Conservation (phyloP, 2,113 vertebrate genomes). For the Malurus cyaneus region DNA sequence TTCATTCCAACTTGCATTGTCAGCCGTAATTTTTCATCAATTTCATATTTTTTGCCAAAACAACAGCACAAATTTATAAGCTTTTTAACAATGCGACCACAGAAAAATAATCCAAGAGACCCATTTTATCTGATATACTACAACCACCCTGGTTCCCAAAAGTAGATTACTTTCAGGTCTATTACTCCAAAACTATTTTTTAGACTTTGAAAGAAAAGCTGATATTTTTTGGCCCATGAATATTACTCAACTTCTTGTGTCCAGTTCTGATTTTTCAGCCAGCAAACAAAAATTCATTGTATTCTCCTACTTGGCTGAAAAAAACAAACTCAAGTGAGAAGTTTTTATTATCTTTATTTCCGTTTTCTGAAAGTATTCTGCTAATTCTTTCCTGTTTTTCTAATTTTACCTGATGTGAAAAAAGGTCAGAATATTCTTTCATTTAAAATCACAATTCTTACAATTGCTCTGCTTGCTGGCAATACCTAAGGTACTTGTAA, state of each 20-base stretch:
- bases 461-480: background rate
- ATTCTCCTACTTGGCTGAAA: background rate
- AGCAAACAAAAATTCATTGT: background rate
- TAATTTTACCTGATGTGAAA: background rate
- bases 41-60: constrained; percentile 23
- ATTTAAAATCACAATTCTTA: background rate
- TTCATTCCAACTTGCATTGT: constrained; percentile 8
- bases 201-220: background rate
- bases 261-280: background rate
- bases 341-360: background rate
- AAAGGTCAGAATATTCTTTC: background rate
- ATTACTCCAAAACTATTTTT: background rate
- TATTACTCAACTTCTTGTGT: background rate
- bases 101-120: background rate
- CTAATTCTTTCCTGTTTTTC: background rate
- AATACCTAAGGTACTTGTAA: background rate
- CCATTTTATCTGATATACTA: background rate
- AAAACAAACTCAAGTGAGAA: background rate
- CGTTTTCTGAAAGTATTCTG: background rate
- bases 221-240: background rate
- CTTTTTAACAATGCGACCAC: constrained; percentile 21
- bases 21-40: constrained; percentile 50
- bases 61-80: constrained; percentile 26
- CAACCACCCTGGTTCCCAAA: background rate
- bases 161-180: constrained; percentile 3